Evolutionary conservation across 2,888 invertebrate genomes (phyloP), one percentile per base, ranked within the genome.

Genomic region (Orthosia gracilis): DNA sequence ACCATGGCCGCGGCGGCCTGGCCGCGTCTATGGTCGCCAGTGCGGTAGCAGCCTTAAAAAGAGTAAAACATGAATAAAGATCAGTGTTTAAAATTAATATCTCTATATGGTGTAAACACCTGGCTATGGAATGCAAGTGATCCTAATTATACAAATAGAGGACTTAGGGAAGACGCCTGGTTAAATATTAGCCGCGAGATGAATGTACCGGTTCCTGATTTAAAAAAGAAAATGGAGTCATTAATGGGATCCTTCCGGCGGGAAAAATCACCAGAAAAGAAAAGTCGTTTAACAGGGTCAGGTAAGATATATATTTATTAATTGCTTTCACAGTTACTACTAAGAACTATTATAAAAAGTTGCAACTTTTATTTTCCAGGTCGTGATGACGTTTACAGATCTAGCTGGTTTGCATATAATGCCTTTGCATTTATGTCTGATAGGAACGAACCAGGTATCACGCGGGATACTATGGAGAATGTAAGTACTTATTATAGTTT

Each of bases 1-100:
- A n/a, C n/a, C n/a, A n/a, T n/a, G n/a, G n/a, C n/a, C n/a, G n/a
- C n/a, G n/a, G n/a, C n/a, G n/a, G n/a, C n/a, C n/a, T n/a, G n/a
- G n/a, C n/a, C n/a, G n/a, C n/a, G n/a, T n/a, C n/a, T n/a, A n/a
- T n/a, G n/a, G n/a, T n/a, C n/a, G n/a, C n/a, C n/a, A n/a, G n/a
- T n/a, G n/a, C n/a, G n/a, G n/a, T n/a, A n/a, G n/a, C n/a, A n/a
- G n/a, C n/a, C n/a, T n/a, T 26, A 26, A 26, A 2, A 26, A 26
- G 26, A 26, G 26, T 26, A 26, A 26, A 26, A 26, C 4, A 84
- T 80, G 78, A 65, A 81, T 78, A 85, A 81, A 81, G 73, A 74
- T 70, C 78, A 84, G 78, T 85, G 82, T 84, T 77, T 83, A 49
- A 80, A 80, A 79, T 76, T 82, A 80, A 80, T 83, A 78, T 74